These are phyloP conservation scores for Leptopilina syphax DNA, from an alignment of 2,888 invertebrate genomes.

Conservation along the genomic window DNA sequence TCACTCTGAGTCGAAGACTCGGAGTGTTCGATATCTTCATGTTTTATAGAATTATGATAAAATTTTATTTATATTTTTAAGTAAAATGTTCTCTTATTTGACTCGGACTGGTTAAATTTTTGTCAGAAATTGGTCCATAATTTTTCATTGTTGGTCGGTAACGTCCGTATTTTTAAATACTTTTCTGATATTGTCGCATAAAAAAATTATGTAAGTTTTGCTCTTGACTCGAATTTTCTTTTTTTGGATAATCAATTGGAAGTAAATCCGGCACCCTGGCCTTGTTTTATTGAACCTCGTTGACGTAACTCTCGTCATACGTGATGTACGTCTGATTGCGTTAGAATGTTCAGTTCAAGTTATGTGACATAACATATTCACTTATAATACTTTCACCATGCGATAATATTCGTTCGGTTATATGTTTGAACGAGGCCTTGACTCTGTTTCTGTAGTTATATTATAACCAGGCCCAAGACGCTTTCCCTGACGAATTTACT, in stretches of 20 bases:
- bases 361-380: conserved; percentile 56
- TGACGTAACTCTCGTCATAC: conserved; percentile 41
- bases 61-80: too few relatives aligned
- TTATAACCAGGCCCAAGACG: conserved; percentile 41
- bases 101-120: too few relatives aligned
- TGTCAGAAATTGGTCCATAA: too few relatives aligned
- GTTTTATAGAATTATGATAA: too few relatives aligned
- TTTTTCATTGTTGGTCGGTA: too few relatives aligned
- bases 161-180: too few relatives aligned
- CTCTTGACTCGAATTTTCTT: background rate
- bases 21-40: too few relatives aligned
- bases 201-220: background rate
- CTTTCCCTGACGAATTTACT: conserved; percentile 50
- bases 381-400: conserved; percentile 56
- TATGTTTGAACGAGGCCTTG: conserved; percentile 58
- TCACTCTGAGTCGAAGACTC: too few relatives aligned
- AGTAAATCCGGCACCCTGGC: conserved; percentile 5
- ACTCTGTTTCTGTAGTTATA: conserved; percentile 56
- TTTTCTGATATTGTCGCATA: too few relatives aligned
- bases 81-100: too few relatives aligned
- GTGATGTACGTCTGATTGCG: conserved; percentile 47
- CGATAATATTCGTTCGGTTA: conserved; percentile 57
- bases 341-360: conserved; percentile 50
- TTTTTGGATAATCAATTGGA: background rate
- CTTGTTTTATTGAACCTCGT: conserved; percentile 28